Conservation (phyloP, 2,888 invertebrate genomes). For the Platycnemis pennipes region DNA sequence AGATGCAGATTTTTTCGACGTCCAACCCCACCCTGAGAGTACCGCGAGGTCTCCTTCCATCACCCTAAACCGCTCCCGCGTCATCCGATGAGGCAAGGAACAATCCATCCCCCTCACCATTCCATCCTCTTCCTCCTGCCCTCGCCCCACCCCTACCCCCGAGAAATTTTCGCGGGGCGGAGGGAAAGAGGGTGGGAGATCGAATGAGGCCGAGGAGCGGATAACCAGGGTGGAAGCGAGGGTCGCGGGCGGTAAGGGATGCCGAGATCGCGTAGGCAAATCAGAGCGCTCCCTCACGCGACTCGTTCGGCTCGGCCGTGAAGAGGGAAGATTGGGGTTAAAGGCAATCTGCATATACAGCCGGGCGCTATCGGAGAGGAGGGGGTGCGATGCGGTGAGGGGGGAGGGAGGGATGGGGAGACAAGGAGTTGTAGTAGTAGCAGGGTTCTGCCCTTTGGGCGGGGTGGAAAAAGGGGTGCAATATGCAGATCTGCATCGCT, state of each 20-base stretch:
- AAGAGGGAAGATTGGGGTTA: constrained; percentile 34
- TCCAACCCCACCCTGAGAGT: neutral
- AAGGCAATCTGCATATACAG: constrained; percentile 57
- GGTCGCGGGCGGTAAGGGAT: neutral
- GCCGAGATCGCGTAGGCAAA: neutral
- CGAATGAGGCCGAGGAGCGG: neutral
- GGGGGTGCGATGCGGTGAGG: no score
- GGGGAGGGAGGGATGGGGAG: neutral
- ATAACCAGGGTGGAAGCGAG: neutral
- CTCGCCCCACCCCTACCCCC: neutral
- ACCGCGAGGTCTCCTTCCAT: neutral
- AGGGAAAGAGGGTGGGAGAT: no score
- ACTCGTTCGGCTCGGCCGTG: neutral
- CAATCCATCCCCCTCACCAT: neutral
- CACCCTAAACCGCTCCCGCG: neutral
- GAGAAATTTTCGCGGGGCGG: neutral
- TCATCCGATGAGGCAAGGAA: constrained; percentile 12
- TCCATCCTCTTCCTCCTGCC: neutral
- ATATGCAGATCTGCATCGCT: constrained; percentile 55
- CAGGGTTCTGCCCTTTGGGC: neutral
- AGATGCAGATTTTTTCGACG: constrained; percentile 47
- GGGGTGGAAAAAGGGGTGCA: constrained; percentile 12
- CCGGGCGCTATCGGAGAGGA: constrained; percentile 28
- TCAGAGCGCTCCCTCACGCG: constrained; percentile 6
- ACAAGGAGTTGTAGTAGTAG: neutral